Evolutionary conservation across 2,113 vertebrate species (phyloP).

Genomic region (Aegotheles bennettii): DNA sequence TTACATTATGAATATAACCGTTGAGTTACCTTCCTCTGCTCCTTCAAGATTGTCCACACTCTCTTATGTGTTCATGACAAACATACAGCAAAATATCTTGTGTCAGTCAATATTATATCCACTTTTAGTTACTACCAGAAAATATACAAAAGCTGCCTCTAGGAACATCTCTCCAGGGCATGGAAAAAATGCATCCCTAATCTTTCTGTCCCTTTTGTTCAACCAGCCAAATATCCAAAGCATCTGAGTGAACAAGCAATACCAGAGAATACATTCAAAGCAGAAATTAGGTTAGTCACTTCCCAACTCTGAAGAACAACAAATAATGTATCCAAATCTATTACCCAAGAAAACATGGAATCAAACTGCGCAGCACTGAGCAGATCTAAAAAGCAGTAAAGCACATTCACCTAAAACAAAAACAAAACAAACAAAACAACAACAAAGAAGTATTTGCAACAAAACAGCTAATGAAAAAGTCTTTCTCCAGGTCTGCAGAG

Average conservation of each 20-base stretch:
- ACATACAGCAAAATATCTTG: not conserved
- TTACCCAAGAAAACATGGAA: not conserved
- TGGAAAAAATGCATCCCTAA: not conserved
- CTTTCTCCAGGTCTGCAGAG: not conserved
- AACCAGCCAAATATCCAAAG: not conserved
- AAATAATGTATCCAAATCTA: not conserved
- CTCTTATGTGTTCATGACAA: not conserved
- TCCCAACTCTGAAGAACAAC: not conserved
- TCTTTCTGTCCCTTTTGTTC: not conserved
- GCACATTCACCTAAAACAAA: not conserved
- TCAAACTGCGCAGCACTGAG: not conserved
- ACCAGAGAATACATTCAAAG: not conserved
- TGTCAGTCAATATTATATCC: not conserved
- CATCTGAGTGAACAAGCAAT: not conserved
- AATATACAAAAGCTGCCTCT: not conserved
- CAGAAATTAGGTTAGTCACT: not conserved
- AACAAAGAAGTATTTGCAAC: not conserved
- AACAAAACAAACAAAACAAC: too few species aligned
- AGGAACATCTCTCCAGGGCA: not conserved
- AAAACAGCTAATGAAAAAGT: not conserved
- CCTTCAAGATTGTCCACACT: not conserved
- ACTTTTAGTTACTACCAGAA: not conserved
- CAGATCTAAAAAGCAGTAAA: not conserved
- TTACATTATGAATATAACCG: not conserved
- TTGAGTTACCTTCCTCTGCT: not conserved